phyloP scores from a whole-genome alignment of 2,113 vertebrate genomes.

The Chamaea fasciata region DNA sequence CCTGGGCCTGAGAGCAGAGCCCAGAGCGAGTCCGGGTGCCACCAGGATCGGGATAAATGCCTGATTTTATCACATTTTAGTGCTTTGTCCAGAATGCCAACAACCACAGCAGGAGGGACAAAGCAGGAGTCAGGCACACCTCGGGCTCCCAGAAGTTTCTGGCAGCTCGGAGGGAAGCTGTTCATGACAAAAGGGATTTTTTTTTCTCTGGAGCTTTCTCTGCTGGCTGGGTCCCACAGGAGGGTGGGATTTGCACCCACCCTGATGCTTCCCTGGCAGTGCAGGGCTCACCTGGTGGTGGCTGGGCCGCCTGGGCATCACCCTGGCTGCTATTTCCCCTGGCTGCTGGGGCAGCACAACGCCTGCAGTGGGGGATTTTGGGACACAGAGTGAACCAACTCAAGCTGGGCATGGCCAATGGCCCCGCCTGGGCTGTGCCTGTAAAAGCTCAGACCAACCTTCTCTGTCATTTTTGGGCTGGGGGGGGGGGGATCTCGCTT shows the following conservation, averaged over 20 bases:
- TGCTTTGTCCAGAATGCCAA: not conserved
- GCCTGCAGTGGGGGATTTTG: not conserved
- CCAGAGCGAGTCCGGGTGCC: not conserved
- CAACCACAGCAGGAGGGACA: not conserved
- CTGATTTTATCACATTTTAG: not conserved
- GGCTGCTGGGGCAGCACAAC: not conserved
- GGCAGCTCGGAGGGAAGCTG: not conserved
- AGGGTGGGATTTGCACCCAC: rapidly evolving
- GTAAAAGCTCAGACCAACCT: not conserved
- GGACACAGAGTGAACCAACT: not conserved
- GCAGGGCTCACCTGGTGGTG: not conserved
- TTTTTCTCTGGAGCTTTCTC: not conserved
- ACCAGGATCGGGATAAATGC: not conserved
- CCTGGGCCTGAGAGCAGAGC: conserved; percentile 31
- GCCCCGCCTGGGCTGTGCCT: not conserved
- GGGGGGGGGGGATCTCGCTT: not conserved
- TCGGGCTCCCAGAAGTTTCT: not conserved
- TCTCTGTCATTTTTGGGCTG: not conserved
- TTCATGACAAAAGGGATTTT: not conserved
- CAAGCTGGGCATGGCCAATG: rapidly evolving
- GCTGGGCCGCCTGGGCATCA: not conserved
- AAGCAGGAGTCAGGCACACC: not conserved
- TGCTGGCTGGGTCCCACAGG: not conserved
- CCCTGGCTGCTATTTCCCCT: not conserved
- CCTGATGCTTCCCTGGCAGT: rapidly evolving